phyloP scores from a whole-genome alignment of 1,140 invertebrate genomes.

The Sitobion miscanthi region DNA sequence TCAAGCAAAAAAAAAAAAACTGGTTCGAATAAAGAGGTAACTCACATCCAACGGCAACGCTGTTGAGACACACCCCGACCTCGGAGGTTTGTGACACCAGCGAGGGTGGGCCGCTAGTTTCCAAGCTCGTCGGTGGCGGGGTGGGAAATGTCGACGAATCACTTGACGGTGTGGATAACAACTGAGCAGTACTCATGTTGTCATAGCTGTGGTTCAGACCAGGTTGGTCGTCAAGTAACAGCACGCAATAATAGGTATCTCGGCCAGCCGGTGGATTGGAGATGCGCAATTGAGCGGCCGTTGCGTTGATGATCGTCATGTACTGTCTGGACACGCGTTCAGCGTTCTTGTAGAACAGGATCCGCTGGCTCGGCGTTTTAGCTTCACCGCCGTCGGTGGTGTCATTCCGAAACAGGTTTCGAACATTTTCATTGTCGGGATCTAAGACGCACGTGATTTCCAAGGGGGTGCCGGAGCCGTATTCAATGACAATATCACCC shows the following conservation, averaged over 20 bases:
- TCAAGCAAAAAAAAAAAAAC: no score
- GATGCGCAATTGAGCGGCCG: conserved; percentile 64
- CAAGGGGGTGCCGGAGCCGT: conserved; percentile 64
- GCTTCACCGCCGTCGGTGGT: conserved; percentile 62
- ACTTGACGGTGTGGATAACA: not conserved
- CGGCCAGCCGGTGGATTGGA: conserved; percentile 63
- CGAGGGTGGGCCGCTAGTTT: not conserved
- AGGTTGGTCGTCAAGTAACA: not conserved
- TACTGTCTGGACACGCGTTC: conserved; percentile 64
- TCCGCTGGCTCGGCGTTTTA: conserved; percentile 63
- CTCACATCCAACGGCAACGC: conserved; percentile 67
- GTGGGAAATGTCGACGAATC: conserved; percentile 50
- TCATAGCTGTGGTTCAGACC: not conserved
- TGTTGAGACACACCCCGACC: conserved; percentile 65
- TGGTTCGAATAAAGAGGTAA: not conserved
- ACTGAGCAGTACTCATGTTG: not conserved
- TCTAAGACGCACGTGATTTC: conserved; percentile 66
- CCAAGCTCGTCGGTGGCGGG: not conserved
- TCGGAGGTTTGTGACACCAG: not conserved
- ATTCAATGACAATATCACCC: conserved; percentile 66
- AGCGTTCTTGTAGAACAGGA: conserved; percentile 64
- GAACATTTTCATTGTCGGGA: conserved; percentile 61
- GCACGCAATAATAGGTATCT: conserved; percentile 64
- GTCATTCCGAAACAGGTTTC: conserved; percentile 64
- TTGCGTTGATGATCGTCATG: conserved; percentile 65